Evolutionary conservation across 2,888 invertebrate species (phyloP), one percentile per base, ranked within the genome.

Genomic region (Xanthorhoe designata): DNA sequence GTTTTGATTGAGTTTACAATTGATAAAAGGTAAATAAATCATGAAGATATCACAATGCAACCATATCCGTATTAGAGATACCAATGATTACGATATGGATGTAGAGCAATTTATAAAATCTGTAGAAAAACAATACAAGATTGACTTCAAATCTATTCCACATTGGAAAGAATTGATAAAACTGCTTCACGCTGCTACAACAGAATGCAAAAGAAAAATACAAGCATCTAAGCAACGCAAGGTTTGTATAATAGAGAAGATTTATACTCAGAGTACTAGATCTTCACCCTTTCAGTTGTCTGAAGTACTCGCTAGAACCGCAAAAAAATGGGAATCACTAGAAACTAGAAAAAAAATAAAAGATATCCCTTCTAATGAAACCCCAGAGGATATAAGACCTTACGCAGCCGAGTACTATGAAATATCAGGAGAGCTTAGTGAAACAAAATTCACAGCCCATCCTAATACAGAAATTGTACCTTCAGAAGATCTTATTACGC

Each of bases 281-380:
- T 74, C 71, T 45, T 86, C 91, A 1, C 91, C 92, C 0, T 91
- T 91, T 76, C 80, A 85, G 60, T 74, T 91, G 64, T 87, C 85
- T 3, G 78, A 83, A 8, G 76, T 78, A 51, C 74, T 89, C 45
- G 78, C 77, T 56, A 86, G 91, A 73, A 91, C 91, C 52, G 75
- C 81, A 42, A 75, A 74, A n/a, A 78, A 76, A 70, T 90, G 91
- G 91, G 56, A 78, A 66, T 61, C 70, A 55, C 68, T 84, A 19
- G 68, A 80, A 75, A 51, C 56, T 1, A 62, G 13, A 42, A 2
- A 13, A 42, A 42, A 42, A 42, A 13, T 10, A 2, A 42, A 13
- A 42, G 3, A 42, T 13, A 42, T 13, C 32, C 24, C 50, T 61
- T 19, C 50, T 38, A 51, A 65, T 18, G 18, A 56, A 51, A 60